Conservation (phyloP, 1,140 invertebrate species). For the Lasioglossum albipes region DNA sequence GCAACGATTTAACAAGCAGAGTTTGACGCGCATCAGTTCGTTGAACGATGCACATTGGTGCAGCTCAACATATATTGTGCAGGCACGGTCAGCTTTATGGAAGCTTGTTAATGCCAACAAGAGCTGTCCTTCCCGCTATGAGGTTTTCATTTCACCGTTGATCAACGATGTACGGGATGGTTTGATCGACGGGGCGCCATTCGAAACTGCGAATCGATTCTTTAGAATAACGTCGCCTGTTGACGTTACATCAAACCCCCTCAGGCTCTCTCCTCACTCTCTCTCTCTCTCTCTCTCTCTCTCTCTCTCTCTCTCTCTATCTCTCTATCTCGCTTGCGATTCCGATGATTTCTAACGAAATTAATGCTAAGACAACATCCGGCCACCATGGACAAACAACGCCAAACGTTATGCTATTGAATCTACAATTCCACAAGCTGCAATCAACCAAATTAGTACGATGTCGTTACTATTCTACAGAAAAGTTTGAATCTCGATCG, state of each 20-base stretch:
- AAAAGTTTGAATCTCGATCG: no score
- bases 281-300: no score
- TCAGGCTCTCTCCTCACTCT: no score
- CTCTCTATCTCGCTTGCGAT: background rate
- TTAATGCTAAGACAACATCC: background rate
- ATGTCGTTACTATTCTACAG: no score
- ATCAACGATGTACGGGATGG: constrained; percentile 19
- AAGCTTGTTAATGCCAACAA: constrained; percentile 54
- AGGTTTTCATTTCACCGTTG: constrained; percentile 52
- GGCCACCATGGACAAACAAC: background rate
- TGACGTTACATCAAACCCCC: background rate
- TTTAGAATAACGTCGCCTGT: constrained; percentile 33
- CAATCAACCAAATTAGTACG: no score
- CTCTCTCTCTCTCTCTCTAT: no score
- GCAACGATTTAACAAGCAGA: constrained; percentile 50
- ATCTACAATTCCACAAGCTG: no score
- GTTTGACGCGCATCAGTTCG: constrained; percentile 46
- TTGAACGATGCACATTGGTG: constrained; percentile 17
- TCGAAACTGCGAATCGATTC: constrained; percentile 35
- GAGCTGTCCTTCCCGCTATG: constrained; percentile 30
- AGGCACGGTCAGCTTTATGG: constrained; percentile 42
- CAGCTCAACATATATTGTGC: background rate
- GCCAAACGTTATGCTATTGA: background rate
- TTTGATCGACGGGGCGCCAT: constrained; percentile 25
- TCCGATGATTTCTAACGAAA: constrained; percentile 20